phyloP scores from a whole-genome alignment of 2,888 invertebrate genomes.

The Muscina levida region DNA sequence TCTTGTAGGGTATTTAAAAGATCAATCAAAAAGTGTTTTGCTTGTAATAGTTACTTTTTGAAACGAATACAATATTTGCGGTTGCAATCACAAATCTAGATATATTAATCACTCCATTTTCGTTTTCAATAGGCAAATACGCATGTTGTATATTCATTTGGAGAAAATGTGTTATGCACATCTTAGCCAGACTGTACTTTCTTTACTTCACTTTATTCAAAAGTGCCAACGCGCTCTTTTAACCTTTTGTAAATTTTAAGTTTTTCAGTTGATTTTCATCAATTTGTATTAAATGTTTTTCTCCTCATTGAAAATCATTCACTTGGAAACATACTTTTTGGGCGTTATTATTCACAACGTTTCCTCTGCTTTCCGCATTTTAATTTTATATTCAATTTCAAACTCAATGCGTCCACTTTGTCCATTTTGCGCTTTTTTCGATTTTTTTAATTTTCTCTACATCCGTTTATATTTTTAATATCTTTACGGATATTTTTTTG shows the following conservation, averaged over 20 bases:
- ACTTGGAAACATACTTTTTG: conserved; percentile 46
- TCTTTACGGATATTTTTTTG: conserved; percentile 37
- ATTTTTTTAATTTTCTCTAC: conserved; percentile 44
- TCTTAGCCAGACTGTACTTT: too few relatives aligned
- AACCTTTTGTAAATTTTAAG: conserved; percentile 6
- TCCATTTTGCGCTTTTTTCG: neutral
- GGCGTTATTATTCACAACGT: conserved; percentile 21
- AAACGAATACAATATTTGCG: too few relatives aligned
- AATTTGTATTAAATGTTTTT: conserved; percentile 12
- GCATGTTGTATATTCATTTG: too few relatives aligned
- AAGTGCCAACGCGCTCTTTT: too few relatives aligned
- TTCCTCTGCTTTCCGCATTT: conserved; percentile 46
- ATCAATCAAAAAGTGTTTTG: too few relatives aligned
- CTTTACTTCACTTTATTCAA: too few relatives aligned
- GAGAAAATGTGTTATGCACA: too few relatives aligned
- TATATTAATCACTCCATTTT: too few relatives aligned
- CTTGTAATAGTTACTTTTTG: too few relatives aligned
- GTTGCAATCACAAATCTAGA: too few relatives aligned
- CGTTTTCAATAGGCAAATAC: too few relatives aligned
- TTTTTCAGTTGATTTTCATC: conserved; percentile 7
- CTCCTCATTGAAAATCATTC: conserved; percentile 34
- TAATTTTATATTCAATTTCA: conserved; percentile 46
- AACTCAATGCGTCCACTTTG: conserved; percentile 30
- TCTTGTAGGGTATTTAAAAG: too few relatives aligned
- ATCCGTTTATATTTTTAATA: conserved; percentile 50